Conservation (phyloP, 1,140 invertebrate genomes). For the Argopecten irradians region DNA sequence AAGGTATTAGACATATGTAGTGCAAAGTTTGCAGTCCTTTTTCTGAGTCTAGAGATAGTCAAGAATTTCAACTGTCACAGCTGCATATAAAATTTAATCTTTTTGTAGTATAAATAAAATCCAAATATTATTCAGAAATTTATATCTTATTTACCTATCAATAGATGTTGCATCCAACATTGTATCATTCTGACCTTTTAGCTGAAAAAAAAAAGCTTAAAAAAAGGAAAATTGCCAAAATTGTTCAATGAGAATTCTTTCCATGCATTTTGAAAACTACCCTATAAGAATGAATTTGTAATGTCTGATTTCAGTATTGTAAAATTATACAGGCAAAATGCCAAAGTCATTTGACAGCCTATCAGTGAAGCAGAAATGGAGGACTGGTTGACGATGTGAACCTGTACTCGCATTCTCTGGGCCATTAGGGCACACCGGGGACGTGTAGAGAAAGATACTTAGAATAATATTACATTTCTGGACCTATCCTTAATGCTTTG, state of each 20-base stretch:
- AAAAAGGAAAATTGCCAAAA: not conserved
- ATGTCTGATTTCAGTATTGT: not conserved
- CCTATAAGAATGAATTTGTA: not conserved
- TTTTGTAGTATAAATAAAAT: too few species aligned
- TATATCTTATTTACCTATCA: too few species aligned
- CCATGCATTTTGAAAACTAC: not conserved
- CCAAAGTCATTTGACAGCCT: not conserved
- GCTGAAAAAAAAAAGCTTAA: too few species aligned
- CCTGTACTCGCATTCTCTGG: not conserved
- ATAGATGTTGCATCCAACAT: too few species aligned
- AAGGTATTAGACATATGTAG: too few species aligned
- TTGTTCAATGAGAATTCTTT: not conserved
- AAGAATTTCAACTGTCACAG: too few species aligned
- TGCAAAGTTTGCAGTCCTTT: too few species aligned
- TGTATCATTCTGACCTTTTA: too few species aligned
- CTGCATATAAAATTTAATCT: too few species aligned
- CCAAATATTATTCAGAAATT: too few species aligned
- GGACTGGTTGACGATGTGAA: not conserved
- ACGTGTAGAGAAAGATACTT: conserved; percentile 2
- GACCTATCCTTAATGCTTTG: not conserved
- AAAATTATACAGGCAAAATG: conserved; percentile 11
- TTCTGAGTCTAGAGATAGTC: too few species aligned
- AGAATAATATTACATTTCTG: not conserved
- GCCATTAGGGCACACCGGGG: conserved; percentile 4
- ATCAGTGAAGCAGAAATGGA: not conserved